These are phyloP conservation scores for Neosilurus mollespiculum DNA, from an alignment of 2,797 vertebrate genomes.

Conservation along the genomic window DNA sequence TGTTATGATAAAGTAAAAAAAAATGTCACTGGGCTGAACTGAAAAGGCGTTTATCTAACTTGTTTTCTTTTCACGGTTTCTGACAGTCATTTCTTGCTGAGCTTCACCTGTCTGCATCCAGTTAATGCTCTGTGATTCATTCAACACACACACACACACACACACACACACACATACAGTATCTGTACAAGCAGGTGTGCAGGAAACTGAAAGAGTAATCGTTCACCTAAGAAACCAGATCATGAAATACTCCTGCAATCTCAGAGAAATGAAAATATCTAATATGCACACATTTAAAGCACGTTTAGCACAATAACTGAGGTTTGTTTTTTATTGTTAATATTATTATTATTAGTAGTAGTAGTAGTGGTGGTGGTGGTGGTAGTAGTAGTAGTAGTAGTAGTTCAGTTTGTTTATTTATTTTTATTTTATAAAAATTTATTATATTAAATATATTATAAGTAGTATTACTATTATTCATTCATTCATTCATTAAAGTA, in stretches of 20 bases:
- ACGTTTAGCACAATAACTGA: background rate
- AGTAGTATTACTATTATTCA: no score
- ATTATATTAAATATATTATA: no score
- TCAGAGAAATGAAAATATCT: background rate
- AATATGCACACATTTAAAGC: background rate
- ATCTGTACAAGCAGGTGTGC: background rate
- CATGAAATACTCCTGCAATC: background rate
- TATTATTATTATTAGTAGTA: background rate
- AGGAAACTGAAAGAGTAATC: background rate
- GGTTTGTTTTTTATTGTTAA: background rate
- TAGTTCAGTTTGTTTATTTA: no score
- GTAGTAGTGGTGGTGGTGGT: no score
- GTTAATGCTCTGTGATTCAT: background rate
- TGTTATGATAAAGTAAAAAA: constrained; percentile 32
- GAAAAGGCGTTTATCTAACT: constrained; percentile 5
- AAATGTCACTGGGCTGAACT: constrained; percentile 28
- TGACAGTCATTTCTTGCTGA: constrained; percentile 3
- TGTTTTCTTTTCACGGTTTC: background rate
- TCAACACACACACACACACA: background rate
- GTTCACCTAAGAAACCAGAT: background rate
- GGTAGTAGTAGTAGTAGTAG: no score
- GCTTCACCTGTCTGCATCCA: background rate
- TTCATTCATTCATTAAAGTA: background rate
- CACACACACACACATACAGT: constrained; percentile 5
- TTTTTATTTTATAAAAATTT: no score